Base-by-base conservation (phyloP, 1,140 invertebrate genomes). In the Matsumurasca onukii region DNA sequence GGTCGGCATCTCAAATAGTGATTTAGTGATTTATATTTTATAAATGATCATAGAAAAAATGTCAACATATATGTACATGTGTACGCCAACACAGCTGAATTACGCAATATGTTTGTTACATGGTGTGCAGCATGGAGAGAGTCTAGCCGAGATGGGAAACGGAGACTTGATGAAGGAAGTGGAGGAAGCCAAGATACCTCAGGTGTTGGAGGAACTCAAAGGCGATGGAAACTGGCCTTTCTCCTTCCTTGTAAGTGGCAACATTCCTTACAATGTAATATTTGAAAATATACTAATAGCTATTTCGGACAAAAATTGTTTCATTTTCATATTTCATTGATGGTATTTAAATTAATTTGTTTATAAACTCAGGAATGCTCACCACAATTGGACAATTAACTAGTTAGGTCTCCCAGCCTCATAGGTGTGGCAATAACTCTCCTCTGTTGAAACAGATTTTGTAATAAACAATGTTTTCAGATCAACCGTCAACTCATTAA, bases 201-300 rank as follows among this genome's bases (percentile, higher is more conserved):
- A 13, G 12, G 55, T 59, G 24, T 27, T 59, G 13, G 55, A 59
- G 12, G 55, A 27, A 9, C 24, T 59, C 3, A 13, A 59, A 5
- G 55, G 22, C 15, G 55, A 59, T 59, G 55, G 24, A 29, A 27
- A 59, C 55, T 59, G 55, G 55, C 55, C 55, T 5, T 59, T 59
- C 25, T 59, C 55, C 5, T 59, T 59, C 25, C 9, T 59, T 2
- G 55, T 59, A 5, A 59, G 25, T 52, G n/a, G 25, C n/a, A 5
- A 1, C 30, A 5, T 59, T 5, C 12, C 3, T 15, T 27, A 2
- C 30, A 27, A 27, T 22, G 15, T n/a, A 22, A n/a, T 2, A 27
- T 27, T 59, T 27, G 30, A 12, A 3, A 25, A 27, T 25, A 2
- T 29, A 25, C 30, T 59, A 27, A 59, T 5, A 59, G n/a, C n/a